Evolutionary conservation across 2,888 invertebrate species (phyloP), one percentile per base, ranked within the genome.

Genomic region (Syrphus vitripennis): DNA sequence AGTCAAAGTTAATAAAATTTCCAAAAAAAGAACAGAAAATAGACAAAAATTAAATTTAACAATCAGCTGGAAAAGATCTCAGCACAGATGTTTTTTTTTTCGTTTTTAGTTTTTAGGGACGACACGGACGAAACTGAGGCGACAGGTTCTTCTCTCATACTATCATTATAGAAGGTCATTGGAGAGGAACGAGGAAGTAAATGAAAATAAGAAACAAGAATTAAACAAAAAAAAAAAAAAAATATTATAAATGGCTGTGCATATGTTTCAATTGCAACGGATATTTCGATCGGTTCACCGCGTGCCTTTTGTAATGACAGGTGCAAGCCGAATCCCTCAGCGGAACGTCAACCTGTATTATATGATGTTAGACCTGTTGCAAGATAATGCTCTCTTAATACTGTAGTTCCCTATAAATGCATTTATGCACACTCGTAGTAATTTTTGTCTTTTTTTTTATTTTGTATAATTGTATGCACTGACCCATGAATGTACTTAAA

Each of bases 221-320:
- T n/a, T n/a, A n/a, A n/a, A n/a, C n/a, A n/a, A 21, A 37, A 3
- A 42, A 71, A n/a, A 57, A 50, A 50, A 31, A 37, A 26, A 50
- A n/a, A 19, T 34, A 59, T 57, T 72, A 61, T 72, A 78, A 63
- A 50, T 71, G 61, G 57, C 50, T 65, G 16, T 48, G 45, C 80
- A 80, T 65, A 76, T 84, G 80, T 72, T 75, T 70, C 79, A 79
- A 63, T 83, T 83, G 78, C 69, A 75, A 79, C 79, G 84, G 76
- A 80, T 80, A 80, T 69, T 76, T 69, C 48, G 80, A 84, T 81
- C 81, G 81, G 76, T 77, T 80, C 16, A 72, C 84, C 84, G 80
- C 84, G 72, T 84, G 84, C 80, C 75, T 80, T 76, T 81, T 81
- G 45, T 81, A 76, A 80, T 81, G 84, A 81, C 84, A 84, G 84